Evolutionary conservation across 2,888 invertebrate species (phyloP).

Genomic region (Tetropium fuscum): DNA sequence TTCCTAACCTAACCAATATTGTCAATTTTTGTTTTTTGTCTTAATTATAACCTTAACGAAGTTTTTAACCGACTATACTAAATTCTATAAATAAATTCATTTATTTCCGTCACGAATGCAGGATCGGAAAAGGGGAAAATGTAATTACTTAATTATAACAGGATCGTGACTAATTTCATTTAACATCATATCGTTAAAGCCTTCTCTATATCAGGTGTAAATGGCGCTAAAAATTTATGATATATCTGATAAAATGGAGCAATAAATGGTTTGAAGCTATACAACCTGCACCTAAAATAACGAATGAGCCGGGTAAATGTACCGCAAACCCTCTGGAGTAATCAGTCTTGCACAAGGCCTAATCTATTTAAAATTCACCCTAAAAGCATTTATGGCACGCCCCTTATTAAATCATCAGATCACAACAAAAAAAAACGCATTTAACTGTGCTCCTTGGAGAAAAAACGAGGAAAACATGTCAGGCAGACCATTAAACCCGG

Average conservation of each 20-base stretch:
- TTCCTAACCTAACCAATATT: too few species aligned
- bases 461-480: slow-evolving; percentile 37
- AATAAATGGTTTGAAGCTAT: not conserved
- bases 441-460: slow-evolving; percentile 11
- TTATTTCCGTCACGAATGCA: too few species aligned
- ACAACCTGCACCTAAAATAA: not conserved
- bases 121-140: too few species aligned
- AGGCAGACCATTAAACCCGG: slow-evolving; percentile 44
- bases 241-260: not conserved
- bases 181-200: not conserved
- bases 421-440: slow-evolving; percentile 35
- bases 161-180: too few species aligned
- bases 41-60: too few species aligned
- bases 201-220: not conserved
- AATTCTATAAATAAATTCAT: too few species aligned
- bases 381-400: slow-evolving; percentile 2
- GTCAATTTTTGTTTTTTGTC: too few species aligned
- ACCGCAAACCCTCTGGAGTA: slow-evolving; percentile 1
- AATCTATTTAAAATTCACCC: slow-evolving; percentile 20
- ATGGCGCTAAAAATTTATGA: slow-evolving; percentile 3
- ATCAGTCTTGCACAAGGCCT: slow-evolving; percentile 3
- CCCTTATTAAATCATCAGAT: slow-evolving; percentile 42
- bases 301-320: slow-evolving; percentile 13
- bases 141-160: too few species aligned
- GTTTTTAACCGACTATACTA: too few species aligned